Base-by-base conservation (phyloP, 1,140 invertebrate genomes). In the Cherax quadricarinatus region DNA sequence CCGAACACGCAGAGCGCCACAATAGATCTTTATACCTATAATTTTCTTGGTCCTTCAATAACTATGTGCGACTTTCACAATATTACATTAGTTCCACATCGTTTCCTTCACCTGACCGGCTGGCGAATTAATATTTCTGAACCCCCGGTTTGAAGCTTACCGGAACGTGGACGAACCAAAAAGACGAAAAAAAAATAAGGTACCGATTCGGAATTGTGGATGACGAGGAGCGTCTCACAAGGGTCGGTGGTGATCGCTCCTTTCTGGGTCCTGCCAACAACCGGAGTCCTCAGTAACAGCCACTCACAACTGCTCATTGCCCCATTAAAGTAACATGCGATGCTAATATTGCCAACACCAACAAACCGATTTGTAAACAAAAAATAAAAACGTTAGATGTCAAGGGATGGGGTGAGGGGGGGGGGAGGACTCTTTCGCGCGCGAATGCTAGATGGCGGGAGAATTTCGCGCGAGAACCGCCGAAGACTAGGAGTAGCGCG, bases 1-100 rank as follows among this genome's bases (percentile, higher is more conserved):
- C 66, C 66, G 70, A 86, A 86, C 85, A 86, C 85, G 85, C 85
- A 86, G 66, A 86, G 70, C 70, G 49, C 49, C 73, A 88, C 86
- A 79, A 88, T 78, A 60, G 86, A 88, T 88, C 86, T 60, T 73
- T 62, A 88, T 80, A 80, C 86, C 86, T 88, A 73, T 88, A 88
- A 88, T 88, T 88, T 88, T 88, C 89, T 88, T 88, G 91, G 90
- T 89, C 92, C 92, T 93, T 93, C 93, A 91, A 93, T 94, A 93
- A 89, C 93, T 89, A 93, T 90, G 89, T 91, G 88, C 86, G 82
- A 87, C 86, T 91, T 79, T 88, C 90, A 92, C 89, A 88, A 93
- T 88, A 93, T 85, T 88, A 86, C 62, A 78, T 90, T 82, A 91
- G 86, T 85, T 86, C 51, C 73, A 78, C 89, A 73, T 86, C 80